Conservation (phyloP, 2,113 vertebrate species). For the Odontophorus gujanensis region DNA sequence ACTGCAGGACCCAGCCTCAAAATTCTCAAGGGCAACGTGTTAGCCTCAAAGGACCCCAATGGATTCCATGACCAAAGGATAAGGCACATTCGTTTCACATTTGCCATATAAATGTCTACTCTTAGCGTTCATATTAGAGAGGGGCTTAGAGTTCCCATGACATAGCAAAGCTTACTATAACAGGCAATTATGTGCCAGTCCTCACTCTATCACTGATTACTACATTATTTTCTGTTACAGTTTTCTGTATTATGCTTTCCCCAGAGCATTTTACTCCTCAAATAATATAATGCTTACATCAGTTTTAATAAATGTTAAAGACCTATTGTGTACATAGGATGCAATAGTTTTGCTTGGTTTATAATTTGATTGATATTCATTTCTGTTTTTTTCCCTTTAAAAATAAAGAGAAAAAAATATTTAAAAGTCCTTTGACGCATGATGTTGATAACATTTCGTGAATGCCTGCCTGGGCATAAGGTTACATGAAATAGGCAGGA, state of each 20-base stretch:
- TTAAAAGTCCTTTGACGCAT: not conserved
- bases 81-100: not conserved
- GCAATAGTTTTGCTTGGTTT: not conserved
- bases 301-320: not conserved
- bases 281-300: not conserved
- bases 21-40: not conserved
- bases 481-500: conserved; percentile 42
- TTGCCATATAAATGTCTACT: not conserved
- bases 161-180: not conserved
- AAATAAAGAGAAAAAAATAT: not conserved
- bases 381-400: not conserved
- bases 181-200: not conserved
- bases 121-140: not conserved
- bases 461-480: conserved; percentile 20
- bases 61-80: not conserved
- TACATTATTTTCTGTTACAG: not conserved
- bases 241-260: not conserved
- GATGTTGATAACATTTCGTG: conserved; percentile 31
- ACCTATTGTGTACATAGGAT: not conserved
- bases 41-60: not conserved
- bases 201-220: not conserved
- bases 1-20: not conserved
- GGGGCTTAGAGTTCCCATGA: not conserved
- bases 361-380: not conserved
- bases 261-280: not conserved